Evolutionary conservation across 2,888 invertebrate genomes (phyloP).

Genomic region (Resseliella maxima): DNA sequence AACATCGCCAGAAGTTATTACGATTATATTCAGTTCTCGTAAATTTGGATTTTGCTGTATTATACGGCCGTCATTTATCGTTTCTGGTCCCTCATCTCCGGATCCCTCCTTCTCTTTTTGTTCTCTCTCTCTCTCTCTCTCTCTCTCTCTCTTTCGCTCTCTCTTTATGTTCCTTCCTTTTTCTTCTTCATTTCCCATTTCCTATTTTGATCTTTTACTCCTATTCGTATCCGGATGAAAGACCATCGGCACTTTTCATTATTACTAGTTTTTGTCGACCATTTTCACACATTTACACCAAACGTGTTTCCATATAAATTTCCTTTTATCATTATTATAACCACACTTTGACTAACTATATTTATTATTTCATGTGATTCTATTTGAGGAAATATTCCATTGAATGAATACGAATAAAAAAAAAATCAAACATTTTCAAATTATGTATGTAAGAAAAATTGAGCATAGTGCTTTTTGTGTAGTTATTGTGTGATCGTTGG

Average conservation of each 20-base stretch:
- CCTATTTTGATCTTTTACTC: no score
- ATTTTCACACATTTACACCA: conserved; percentile 36
- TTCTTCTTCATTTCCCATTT: background rate
- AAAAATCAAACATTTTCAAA: no score
- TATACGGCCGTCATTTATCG: background rate
- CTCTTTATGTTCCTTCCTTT: background rate
- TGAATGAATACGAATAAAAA: no score
- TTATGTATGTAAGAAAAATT: no score
- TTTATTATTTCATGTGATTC: conserved; percentile 2
- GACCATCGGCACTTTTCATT: conserved; percentile 9
- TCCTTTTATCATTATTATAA: conserved; percentile 31
- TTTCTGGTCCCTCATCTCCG: no score
- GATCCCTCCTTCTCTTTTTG: background rate
- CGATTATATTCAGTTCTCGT: conserved; percentile 44
- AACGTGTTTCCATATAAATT: conserved; percentile 40
- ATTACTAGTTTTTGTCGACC: background rate
- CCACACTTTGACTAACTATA: conserved; percentile 6
- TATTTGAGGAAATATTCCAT: no score
- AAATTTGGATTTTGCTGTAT: background rate
- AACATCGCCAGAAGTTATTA: conserved; percentile 38
- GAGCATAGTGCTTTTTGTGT: no score
- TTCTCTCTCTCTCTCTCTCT: background rate
- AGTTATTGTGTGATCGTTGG: no score
- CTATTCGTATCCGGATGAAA: background rate
- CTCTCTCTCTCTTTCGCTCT: background rate